Conservation (phyloP, 2,797 vertebrate species). For the Otolemur crassicaudatus region DNA sequence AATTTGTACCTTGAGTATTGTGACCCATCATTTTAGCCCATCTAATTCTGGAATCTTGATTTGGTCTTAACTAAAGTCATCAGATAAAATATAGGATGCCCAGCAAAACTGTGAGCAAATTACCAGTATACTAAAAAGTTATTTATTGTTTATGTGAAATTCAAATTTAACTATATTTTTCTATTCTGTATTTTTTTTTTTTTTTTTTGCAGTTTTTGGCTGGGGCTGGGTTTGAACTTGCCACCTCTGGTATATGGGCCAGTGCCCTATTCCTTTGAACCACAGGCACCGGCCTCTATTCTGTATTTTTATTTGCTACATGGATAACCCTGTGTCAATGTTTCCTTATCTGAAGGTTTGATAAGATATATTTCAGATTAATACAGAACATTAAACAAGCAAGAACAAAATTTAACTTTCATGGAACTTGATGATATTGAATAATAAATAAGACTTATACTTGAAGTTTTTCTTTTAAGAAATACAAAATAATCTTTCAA, state of each 20-base stretch:
- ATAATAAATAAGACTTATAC: neutral
- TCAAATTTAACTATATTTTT: neutral
- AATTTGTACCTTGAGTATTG: neutral
- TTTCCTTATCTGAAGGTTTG: neutral
- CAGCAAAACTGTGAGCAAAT: neutral
- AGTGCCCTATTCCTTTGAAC: no score
- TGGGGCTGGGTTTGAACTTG: no score
- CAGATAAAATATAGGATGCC: neutral
- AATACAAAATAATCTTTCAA: conserved; percentile 36
- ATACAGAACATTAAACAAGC: neutral
- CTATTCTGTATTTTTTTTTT: neutral
- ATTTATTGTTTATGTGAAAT: conserved; percentile 22
- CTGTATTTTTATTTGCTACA: conserved; percentile 9
- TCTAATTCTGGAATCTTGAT: conserved; percentile 56
- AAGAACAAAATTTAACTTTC: neutral
- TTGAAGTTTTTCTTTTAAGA: conserved; percentile 43
- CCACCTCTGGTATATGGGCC: no score
- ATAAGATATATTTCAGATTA: neutral
- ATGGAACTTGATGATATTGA: neutral
- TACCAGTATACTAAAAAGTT: neutral
- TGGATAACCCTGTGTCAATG: neutral
- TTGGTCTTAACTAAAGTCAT: conserved; percentile 29
- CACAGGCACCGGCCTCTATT: neutral
- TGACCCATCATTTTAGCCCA: neutral
- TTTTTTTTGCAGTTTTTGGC: no score